A percentile compares a stretch with the other conserved stretches of the same genome.
phyloP scores from a whole-genome alignment of 2,888 invertebrate genomes.

The Chloroclystis v-ata region DNA sequence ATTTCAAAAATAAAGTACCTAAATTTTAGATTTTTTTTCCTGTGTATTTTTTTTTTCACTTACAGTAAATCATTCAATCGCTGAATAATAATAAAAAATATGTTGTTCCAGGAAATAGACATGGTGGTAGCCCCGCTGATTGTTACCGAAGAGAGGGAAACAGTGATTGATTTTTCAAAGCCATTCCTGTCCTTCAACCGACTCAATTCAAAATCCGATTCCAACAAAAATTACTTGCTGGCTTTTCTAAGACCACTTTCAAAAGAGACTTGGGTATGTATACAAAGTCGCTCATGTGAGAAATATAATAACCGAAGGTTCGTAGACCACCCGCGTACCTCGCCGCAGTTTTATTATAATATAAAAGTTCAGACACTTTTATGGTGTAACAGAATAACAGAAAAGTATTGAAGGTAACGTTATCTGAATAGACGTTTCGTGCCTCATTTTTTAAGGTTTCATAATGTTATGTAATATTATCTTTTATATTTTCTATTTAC shows the following conservation, averaged over 20 bases:
- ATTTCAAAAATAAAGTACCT: no score
- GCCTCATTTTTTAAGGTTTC: not conserved
- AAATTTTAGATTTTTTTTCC: no score
- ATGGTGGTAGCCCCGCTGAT: slow-evolving; percentile 96
- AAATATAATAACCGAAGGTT: slow-evolving; percentile 15
- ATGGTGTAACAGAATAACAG: slow-evolving; percentile 6
- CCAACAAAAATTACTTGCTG: slow-evolving; percentile 69
- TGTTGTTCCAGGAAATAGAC: slow-evolving; percentile 94
- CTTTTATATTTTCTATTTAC: not conserved
- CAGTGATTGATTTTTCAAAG: slow-evolving; percentile 97
- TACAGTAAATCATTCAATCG: no score
- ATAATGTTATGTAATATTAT: not conserved
- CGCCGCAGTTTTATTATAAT: slow-evolving; percentile 4
- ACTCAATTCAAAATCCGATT: slow-evolving; percentile 79
- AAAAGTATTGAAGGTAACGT: not conserved
- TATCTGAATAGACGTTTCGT: slow-evolving; percentile 2
- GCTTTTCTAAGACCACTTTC: slow-evolving; percentile 97
- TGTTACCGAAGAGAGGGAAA: slow-evolving; percentile 94
- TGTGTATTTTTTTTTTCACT: not conserved
- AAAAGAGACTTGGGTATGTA: slow-evolving; percentile 94
- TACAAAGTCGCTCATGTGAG: slow-evolving; percentile 11
- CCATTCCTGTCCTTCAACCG: slow-evolving; percentile 96
- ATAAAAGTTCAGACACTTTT: slow-evolving; percentile 13
- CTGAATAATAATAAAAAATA: no score
- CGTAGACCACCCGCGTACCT: slow-evolving; percentile 3